Evolutionary conservation across 2,888 invertebrate genomes (phyloP).

Genomic region (Seira musarum): DNA sequence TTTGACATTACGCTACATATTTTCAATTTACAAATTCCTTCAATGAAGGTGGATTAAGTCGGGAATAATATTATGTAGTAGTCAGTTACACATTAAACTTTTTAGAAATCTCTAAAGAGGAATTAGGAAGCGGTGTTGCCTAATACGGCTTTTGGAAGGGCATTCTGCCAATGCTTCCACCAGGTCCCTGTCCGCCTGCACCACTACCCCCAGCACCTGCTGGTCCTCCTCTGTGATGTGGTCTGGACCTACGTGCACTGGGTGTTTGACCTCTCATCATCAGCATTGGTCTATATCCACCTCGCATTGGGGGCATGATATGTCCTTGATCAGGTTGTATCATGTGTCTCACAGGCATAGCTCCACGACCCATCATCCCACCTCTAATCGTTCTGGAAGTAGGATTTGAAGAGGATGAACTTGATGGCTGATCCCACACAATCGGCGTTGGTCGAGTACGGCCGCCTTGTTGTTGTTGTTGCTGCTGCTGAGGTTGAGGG

Average conservation of each 20-base stretch:
- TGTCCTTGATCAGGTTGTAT: constrained; percentile 51
- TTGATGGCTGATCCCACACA: constrained; percentile 69
- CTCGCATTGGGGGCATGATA: constrained; percentile 47
- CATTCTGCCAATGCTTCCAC: constrained; percentile 48
- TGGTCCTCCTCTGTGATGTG: constrained; percentile 60
- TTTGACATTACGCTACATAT: too few species aligned
- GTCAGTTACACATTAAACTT: too few species aligned
- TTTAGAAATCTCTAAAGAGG: too few species aligned
- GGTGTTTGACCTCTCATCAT: constrained; percentile 52
- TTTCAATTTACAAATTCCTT: too few species aligned
- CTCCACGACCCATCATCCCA: constrained; percentile 49
- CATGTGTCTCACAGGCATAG: constrained; percentile 44
- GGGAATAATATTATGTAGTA: too few species aligned
- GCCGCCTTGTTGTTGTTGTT: constrained; percentile 48
- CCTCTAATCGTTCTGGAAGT: constrained; percentile 35
- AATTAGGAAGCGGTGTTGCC: neutral
- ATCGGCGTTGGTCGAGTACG: constrained; percentile 67
- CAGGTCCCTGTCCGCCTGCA: constrained; percentile 19
- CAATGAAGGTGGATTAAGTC: too few species aligned
- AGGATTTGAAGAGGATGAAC: constrained; percentile 57
- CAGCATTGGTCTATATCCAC: constrained; percentile 59
- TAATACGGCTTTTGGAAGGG: constrained; percentile 55
- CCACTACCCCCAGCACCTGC: constrained; percentile 31
- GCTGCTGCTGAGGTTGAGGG: constrained; percentile 58
- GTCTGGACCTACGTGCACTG: constrained; percentile 67